Conservation (phyloP, 2,888 invertebrate genomes). For the Nymphalis c-album region DNA sequence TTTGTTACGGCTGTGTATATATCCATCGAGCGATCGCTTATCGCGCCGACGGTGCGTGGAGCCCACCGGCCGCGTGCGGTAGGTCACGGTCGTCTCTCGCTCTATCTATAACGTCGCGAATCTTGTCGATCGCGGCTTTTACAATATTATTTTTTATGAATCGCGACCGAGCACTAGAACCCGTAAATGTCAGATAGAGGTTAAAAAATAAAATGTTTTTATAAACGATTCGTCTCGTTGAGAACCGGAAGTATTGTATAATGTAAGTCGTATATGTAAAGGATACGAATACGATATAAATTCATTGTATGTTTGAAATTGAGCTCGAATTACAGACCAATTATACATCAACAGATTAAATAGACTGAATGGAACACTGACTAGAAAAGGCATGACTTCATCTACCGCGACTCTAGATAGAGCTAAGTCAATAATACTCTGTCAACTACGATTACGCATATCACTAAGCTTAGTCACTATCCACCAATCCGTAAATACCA, state of each 20-base stretch:
- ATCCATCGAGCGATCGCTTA: constrained; percentile 43
- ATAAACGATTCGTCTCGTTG: constrained; percentile 12
- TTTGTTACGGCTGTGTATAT: constrained; percentile 41
- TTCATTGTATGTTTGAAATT: not conserved
- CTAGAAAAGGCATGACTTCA: constrained; percentile 19
- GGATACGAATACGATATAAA: no score
- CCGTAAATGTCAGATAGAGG: constrained; percentile 26
- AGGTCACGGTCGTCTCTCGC: constrained; percentile 48
- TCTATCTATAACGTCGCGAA: constrained; percentile 35
- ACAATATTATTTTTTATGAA: constrained; percentile 20
- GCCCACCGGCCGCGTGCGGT: constrained; percentile 45
- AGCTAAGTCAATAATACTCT: constrained; percentile 6
- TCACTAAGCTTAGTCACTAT: constrained; percentile 11
- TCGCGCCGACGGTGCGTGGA: constrained; percentile 37
- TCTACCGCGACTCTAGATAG: constrained; percentile 3
- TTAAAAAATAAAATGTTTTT: constrained; percentile 22
- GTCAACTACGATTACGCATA: not conserved
- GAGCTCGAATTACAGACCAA: not conserved
- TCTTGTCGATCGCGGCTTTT: constrained; percentile 27
- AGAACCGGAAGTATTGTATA: constrained; percentile 10
- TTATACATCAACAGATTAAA: not conserved
- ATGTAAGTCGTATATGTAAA: not conserved
- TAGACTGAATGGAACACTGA: constrained; percentile 9
- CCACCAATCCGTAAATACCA: not conserved
- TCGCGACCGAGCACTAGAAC: constrained; percentile 13